Percentiles rank a stretch among this genome's conserved stretches.
Evolutionary conservation across 2,113 vertebrate species (phyloP).

Genomic region (Cyphomyrus plagiostoma): DNA sequence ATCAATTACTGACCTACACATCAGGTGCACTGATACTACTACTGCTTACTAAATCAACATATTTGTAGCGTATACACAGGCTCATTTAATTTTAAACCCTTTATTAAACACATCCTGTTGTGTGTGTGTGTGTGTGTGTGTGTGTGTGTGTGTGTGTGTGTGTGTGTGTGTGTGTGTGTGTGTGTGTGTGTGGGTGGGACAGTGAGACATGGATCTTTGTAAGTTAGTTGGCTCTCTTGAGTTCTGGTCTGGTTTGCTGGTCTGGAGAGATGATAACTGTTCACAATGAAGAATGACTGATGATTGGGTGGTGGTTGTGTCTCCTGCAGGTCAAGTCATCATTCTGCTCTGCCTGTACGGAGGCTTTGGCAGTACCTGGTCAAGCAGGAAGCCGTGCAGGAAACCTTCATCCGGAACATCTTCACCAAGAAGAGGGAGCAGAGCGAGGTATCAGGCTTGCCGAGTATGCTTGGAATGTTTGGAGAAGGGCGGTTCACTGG

Average conservation of each 20-base stretch:
- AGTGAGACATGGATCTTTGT: neutral
- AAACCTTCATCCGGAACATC: constrained; percentile 95
- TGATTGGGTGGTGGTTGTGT: neutral
- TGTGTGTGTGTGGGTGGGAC: neutral
- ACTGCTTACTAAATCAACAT: neutral
- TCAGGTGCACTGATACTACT: neutral
- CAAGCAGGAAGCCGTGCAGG: constrained; percentile 89
- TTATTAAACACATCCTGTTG: neutral
- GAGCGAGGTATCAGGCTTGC: constrained; percentile 68
- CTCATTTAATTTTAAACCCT: neutral
- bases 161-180: too few species aligned
- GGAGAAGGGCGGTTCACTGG: neutral
- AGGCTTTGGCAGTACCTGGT: constrained; percentile 93
- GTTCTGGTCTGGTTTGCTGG: neutral
- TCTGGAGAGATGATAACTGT: neutral
- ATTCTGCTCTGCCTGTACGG: constrained; percentile 76
- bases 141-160: too few species aligned
- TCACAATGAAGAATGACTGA: neutral
- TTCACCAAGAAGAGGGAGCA: constrained; percentile 81
- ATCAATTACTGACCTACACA: neutral
- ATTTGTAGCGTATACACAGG: neutral
- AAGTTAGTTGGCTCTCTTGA: neutral
- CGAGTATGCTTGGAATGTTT: neutral
- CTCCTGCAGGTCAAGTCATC: constrained; percentile 69
- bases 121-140: neutral